Evolutionary conservation across 2,113 vertebrate genomes (phyloP).

Genomic region (Amphilophus citrinellus): DNA sequence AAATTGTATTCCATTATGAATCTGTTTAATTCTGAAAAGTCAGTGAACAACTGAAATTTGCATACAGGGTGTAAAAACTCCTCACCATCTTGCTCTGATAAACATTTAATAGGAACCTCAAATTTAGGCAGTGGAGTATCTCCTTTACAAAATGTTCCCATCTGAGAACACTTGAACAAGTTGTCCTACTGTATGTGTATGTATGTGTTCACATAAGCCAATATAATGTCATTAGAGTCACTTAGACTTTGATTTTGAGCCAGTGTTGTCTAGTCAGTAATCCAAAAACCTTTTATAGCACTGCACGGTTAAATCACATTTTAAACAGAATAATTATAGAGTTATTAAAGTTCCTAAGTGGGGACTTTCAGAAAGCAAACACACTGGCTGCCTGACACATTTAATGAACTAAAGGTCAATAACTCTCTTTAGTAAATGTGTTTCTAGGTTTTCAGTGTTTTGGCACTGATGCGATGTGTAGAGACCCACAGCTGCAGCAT

Average conservation of each 20-base stretch:
- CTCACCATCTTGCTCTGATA: too few relatives aligned
- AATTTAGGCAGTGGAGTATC: too few relatives aligned
- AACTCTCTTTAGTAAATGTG: constrained; percentile 3
- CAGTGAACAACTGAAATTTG: too few relatives aligned
- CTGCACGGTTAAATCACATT: not conserved
- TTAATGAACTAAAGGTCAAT: not conserved
- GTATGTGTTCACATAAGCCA: not conserved
- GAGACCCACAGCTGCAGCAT: not conserved
- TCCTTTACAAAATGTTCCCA: too few relatives aligned
- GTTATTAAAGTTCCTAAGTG: not conserved
- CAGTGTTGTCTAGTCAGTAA: not conserved
- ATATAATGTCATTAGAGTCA: not conserved
- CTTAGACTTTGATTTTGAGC: not conserved
- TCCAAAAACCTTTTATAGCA: not conserved
- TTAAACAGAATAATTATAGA: not conserved
- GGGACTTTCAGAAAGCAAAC: not conserved
- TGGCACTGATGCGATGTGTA: not conserved
- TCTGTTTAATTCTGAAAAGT: too few relatives aligned
- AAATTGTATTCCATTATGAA: too few relatives aligned
- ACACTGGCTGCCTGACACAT: not conserved
- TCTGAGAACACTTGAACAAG: too few relatives aligned
- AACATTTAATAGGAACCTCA: too few relatives aligned
- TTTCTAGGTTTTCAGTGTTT: not conserved
- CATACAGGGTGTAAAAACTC: too few relatives aligned
- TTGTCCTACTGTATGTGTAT: not conserved